Conservation (phyloP, 2,888 invertebrate species). For the Drosophila meridiana region DNA sequence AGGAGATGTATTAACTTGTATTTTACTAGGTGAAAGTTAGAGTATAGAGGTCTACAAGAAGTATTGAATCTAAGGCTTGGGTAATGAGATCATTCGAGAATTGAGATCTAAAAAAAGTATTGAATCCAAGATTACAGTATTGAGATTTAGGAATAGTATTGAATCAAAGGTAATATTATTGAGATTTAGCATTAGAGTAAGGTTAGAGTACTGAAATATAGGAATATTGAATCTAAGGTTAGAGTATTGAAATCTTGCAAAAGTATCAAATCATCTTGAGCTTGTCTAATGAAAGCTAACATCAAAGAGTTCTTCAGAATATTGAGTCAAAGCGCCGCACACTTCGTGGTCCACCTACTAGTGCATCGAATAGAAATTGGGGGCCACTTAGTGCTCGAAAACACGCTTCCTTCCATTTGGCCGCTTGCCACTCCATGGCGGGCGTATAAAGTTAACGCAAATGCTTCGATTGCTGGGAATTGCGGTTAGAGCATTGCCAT, state of each 20-base stretch:
- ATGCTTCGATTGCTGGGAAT: slow-evolving; percentile 49
- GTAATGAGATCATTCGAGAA: not conserved
- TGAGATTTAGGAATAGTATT: too few species aligned
- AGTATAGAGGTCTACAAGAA: too few species aligned
- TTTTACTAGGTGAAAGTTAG: not conserved
- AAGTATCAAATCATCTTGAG: not conserved
- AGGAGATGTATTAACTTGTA: not conserved
- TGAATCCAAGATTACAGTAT: not conserved
- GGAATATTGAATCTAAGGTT: not conserved
- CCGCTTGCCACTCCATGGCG: not conserved
- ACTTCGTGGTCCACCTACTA: not conserved
- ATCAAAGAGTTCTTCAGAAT: not conserved
- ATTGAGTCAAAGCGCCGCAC: not conserved
- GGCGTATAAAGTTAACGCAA: slow-evolving; percentile 25
- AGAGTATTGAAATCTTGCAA: not conserved
- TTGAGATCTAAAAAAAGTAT: not conserved
- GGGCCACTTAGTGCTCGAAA: not conserved
- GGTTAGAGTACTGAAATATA: too few species aligned
- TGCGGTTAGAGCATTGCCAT: slow-evolving; percentile 30
- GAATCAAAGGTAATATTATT: too few species aligned
- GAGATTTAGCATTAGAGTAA: too few species aligned
- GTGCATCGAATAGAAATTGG: not conserved
- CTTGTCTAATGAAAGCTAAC: too few species aligned
- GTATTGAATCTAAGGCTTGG: too few species aligned
- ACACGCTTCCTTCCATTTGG: not conserved